These are phyloP conservation scores for Chaetura pelagica DNA, from an alignment of 2,113 vertebrate species.

Conservation along the genomic window DNA sequence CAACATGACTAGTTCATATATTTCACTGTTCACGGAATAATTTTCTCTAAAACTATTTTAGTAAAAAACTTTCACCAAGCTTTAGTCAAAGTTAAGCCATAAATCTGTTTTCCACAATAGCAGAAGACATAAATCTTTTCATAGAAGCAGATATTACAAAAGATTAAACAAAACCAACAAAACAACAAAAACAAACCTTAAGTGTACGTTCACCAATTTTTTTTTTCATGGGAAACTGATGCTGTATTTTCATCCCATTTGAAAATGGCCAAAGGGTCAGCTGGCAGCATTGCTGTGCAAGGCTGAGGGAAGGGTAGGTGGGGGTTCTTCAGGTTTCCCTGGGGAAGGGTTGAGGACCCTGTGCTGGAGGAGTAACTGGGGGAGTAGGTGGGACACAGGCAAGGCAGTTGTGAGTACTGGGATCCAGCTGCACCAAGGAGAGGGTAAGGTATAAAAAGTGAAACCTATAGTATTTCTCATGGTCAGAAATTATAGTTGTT, in stretches of 20 bases:
- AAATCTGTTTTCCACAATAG: background rate
- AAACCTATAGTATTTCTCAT: background rate
- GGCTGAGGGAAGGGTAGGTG: background rate
- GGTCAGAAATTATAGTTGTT: background rate
- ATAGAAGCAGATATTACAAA: background rate
- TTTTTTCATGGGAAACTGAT: background rate
- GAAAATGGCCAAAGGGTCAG: background rate
- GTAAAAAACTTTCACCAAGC: background rate
- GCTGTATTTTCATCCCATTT: background rate
- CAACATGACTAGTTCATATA: background rate
- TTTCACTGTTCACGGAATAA: background rate
- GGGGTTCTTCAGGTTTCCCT: no score
- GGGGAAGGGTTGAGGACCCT: accelerated
- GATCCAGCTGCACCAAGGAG: background rate
- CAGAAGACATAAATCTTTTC: background rate
- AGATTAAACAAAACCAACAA: background rate
- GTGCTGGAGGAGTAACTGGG: background rate
- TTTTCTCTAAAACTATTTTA: background rate
- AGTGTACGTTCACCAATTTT: background rate
- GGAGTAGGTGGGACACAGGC: background rate
- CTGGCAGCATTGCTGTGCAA: background rate
- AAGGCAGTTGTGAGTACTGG: accelerated
- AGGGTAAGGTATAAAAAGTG: background rate
- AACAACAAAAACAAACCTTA: background rate
- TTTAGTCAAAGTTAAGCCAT: background rate